phyloP scores from a whole-genome alignment of 2,113 vertebrate species.

The Fulica atra region DNA sequence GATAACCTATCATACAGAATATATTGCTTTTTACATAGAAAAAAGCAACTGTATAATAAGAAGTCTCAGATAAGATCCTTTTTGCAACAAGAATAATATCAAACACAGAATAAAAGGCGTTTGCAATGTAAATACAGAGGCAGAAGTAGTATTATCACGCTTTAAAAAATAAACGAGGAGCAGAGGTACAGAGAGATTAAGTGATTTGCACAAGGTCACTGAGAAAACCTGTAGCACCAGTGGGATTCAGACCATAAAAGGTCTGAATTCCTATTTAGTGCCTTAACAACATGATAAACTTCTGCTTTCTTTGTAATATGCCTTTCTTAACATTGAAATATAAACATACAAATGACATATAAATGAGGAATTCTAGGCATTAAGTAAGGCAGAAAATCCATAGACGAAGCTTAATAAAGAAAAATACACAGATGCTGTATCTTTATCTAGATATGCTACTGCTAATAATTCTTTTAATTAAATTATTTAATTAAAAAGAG shows the following conservation, averaged over 20 bases:
- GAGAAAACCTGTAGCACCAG: not conserved
- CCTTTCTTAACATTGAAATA: not conserved
- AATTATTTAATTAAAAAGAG: not conserved
- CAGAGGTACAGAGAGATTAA: not conserved
- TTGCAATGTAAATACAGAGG: slow-evolving; percentile 26
- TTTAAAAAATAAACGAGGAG: slow-evolving; percentile 43
- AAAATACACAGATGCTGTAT: not conserved
- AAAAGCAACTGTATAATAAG: not conserved
- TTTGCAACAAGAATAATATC: not conserved
- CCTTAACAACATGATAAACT: not conserved
- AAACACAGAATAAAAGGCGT: not conserved
- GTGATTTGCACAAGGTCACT: slow-evolving; percentile 40
- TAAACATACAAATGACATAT: not conserved
- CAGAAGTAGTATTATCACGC: not conserved
- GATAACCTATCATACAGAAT: not conserved
- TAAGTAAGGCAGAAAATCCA: not conserved
- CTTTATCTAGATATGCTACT: not conserved
- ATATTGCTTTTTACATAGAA: not conserved
- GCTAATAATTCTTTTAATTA: not conserved
- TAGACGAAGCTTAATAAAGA: not conserved
- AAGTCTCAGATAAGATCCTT: not conserved
- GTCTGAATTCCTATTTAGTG: not conserved
- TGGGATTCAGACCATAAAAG: not conserved
- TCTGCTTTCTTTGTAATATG: not conserved
- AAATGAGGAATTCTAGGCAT: not conserved